Conservation (phyloP, 2,888 invertebrate genomes). For the Apodemia zela region DNA sequence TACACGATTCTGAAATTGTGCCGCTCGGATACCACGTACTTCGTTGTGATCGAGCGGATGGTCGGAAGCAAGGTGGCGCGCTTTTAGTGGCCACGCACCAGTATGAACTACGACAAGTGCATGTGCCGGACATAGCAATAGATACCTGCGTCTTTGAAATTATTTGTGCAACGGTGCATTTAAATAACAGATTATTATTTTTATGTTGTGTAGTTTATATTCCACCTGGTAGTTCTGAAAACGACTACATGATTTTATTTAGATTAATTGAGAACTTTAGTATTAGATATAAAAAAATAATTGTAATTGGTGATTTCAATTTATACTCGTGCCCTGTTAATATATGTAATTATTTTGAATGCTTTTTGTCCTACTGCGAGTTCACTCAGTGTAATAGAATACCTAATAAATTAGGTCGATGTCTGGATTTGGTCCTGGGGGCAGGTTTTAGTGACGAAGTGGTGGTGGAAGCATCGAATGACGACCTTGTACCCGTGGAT, state of each 20-base stretch:
- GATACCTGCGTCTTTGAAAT: conserved; percentile 30
- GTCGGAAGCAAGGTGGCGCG: conserved; percentile 27
- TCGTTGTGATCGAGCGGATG: conserved; percentile 31
- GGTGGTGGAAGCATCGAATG: too few species aligned
- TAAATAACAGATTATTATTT: conserved; percentile 25
- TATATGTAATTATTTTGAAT: conserved; percentile 28
- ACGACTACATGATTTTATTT: conserved; percentile 29
- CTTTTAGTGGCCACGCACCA: conserved; percentile 24
- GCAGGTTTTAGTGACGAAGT: too few species aligned
- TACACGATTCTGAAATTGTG: conserved; percentile 29
- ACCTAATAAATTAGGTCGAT: too few species aligned
- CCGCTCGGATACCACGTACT: conserved; percentile 26
- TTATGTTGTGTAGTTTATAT: conserved; percentile 32
- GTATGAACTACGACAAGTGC: conserved; percentile 25
- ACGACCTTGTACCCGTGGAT: too few species aligned
- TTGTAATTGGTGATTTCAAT: conserved; percentile 29
- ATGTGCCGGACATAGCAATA: conserved; percentile 18
- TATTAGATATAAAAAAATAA: conserved; percentile 18
- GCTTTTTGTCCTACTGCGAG: conserved; percentile 29
- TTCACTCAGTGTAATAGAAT: too few species aligned
- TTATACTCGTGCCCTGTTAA: conserved; percentile 21
- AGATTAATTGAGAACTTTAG: conserved; percentile 29
- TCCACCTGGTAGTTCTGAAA: conserved; percentile 27
- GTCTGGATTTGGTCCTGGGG: too few species aligned
- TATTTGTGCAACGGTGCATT: conserved; percentile 24